phyloP scores from a whole-genome alignment of 2,797 vertebrate genomes.

The Oreochromis mossambicus region DNA sequence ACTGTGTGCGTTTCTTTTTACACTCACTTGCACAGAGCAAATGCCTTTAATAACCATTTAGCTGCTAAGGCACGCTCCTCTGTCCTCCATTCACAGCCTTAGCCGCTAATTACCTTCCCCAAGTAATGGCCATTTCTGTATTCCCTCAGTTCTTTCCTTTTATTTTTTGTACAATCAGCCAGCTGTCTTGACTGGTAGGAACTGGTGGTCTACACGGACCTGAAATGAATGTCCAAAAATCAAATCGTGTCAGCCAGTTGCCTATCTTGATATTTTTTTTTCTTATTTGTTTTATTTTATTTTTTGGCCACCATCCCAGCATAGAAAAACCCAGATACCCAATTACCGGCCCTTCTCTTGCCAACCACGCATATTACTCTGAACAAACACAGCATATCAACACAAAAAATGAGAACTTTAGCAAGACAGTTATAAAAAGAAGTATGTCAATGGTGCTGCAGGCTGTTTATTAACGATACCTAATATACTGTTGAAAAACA shows the following conservation, averaged over 20 bases:
- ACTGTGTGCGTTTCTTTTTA: constrained; percentile 53
- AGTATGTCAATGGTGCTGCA: background rate
- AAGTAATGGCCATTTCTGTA: constrained; percentile 68
- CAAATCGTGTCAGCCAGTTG: background rate
- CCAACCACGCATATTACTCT: background rate
- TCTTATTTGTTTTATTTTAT: background rate
- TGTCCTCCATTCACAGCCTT: constrained; percentile 67
- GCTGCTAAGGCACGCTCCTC: constrained; percentile 72
- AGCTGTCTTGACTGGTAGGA: constrained; percentile 59
- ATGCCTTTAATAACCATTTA: constrained; percentile 79
- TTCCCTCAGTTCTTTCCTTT: constrained; percentile 67
- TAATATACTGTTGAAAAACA: background rate
- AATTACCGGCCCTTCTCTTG: background rate
- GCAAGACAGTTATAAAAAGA: background rate
- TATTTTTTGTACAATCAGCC: constrained; percentile 63
- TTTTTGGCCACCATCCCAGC: background rate
- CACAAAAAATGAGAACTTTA: background rate
- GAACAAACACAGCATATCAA: background rate
- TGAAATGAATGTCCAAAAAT: constrained; percentile 45
- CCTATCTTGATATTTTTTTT: background rate
- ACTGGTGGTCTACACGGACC: constrained; percentile 23
- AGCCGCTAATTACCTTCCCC: constrained; percentile 73
- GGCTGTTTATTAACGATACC: background rate
- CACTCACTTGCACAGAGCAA: constrained; percentile 63
- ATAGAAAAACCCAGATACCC: background rate